Evolutionary conservation across 2,113 vertebrate genomes (phyloP).

Genomic region (Parus major): DNA sequence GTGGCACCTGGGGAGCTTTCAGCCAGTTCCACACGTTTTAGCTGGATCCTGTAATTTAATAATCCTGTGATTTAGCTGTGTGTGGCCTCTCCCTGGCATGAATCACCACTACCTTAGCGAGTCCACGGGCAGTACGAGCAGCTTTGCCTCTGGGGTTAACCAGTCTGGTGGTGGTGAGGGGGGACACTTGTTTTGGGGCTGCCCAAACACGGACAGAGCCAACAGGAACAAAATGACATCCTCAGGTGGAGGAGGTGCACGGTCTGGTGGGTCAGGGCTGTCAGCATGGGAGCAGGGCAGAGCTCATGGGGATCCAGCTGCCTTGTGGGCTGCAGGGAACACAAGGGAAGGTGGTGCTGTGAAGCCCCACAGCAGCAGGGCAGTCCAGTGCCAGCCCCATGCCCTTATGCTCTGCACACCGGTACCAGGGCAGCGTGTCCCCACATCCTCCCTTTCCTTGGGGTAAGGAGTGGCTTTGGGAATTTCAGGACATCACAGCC

Average conservation of each 20-base stretch:
- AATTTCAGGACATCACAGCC: background rate
- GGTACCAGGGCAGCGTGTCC: background rate
- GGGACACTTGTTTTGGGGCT: fast-evolving
- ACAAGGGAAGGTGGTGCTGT: background rate
- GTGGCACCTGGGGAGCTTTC: background rate
- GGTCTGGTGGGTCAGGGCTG: fast-evolving
- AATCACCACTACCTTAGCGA: background rate
- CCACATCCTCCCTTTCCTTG: fast-evolving
- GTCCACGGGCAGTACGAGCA: background rate
- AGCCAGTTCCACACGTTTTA: fast-evolving
- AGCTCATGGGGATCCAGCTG: fast-evolving
- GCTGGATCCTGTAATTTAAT: background rate
- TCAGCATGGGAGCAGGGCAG: fast-evolving
- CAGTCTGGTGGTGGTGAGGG: fast-evolving
- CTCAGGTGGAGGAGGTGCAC: fast-evolving
- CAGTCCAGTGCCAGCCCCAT: background rate
- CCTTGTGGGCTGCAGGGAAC: background rate
- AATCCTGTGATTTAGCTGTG: no score
- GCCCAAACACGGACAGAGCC: fast-evolving
- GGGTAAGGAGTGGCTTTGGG: background rate
- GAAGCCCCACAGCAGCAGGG: background rate
- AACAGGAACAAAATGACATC: fast-evolving
- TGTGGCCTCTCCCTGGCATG: background rate
- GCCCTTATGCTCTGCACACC: background rate
- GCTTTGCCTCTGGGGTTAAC: background rate